phyloP scores from a whole-genome alignment of 2,797 vertebrate genomes.

The Euphonia xanthogaster region DNA sequence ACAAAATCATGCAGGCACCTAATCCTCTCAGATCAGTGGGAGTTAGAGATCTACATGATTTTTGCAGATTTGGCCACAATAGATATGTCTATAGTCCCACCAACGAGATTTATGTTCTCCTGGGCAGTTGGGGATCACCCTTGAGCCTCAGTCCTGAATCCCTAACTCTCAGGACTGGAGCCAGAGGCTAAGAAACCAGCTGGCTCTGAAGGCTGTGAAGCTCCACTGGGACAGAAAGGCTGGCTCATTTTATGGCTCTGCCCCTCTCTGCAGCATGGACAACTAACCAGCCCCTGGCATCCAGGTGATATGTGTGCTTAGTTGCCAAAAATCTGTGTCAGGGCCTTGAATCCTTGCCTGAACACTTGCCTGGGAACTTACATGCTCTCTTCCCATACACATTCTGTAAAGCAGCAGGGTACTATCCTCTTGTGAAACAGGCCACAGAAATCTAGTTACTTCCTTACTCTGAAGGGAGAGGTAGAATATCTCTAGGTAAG shows the following conservation, averaged over 20 bases:
- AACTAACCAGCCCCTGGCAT: neutral
- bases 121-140: neutral
- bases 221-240: neutral
- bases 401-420: neutral
- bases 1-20: neutral
- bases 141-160: neutral
- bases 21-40: neutral
- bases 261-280: neutral
- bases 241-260: neutral
- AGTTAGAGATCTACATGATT: neutral
- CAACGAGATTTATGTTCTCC: neutral
- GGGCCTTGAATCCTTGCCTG: neutral
- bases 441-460: neutral
- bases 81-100: neutral
- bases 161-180: neutral
- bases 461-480: neutral
- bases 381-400: neutral
- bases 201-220: neutral
- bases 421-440: neutral
- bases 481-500: neutral
- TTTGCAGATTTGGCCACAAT: neutral
- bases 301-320: accelerated
- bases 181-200: neutral
- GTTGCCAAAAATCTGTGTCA: neutral
- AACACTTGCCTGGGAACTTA: neutral